phyloP scores from a whole-genome alignment of 2,113 vertebrate species.

The Vanacampus margaritifer region DNA sequence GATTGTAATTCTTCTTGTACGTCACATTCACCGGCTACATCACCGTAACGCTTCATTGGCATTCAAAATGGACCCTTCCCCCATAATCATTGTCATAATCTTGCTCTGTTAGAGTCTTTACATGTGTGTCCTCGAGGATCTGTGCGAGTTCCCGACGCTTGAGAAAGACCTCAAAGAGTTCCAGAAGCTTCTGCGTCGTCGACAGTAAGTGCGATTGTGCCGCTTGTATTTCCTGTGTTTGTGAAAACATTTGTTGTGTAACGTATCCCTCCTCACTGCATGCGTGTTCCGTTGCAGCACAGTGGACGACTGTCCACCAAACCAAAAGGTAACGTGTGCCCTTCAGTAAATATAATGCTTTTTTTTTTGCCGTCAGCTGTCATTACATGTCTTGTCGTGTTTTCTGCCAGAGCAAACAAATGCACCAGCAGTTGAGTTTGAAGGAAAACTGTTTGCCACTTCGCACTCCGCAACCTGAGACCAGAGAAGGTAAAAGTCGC shows the following conservation, averaged over 20 bases:
- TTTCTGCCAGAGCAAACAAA: conserved; percentile 83
- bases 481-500: conserved; percentile 81
- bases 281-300: conserved; percentile 74
- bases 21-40: too few relatives aligned
- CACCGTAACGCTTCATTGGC: too few relatives aligned
- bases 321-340: conserved; percentile 73
- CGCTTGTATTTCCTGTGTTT: not conserved
- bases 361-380: not conserved
- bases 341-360: not conserved
- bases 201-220: conserved; percentile 82
- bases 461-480: conserved; percentile 77
- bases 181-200: conserved; percentile 92
- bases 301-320: conserved; percentile 93
- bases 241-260: not conserved
- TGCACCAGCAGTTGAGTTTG: conserved; percentile 91
- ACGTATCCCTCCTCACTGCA: conserved; percentile 3
- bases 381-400: not conserved
- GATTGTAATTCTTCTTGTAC: not conserved
- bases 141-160: conserved; percentile 90
- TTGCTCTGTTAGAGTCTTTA: conserved; percentile 93
- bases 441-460: conserved; percentile 91
- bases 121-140: conserved; percentile 90
- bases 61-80: too few relatives aligned
- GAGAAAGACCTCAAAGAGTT: conserved; percentile 97
- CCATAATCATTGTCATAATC: too few relatives aligned